Conservation (phyloP, 2,113 vertebrate species). For the Cyprinodon variegatus region DNA sequence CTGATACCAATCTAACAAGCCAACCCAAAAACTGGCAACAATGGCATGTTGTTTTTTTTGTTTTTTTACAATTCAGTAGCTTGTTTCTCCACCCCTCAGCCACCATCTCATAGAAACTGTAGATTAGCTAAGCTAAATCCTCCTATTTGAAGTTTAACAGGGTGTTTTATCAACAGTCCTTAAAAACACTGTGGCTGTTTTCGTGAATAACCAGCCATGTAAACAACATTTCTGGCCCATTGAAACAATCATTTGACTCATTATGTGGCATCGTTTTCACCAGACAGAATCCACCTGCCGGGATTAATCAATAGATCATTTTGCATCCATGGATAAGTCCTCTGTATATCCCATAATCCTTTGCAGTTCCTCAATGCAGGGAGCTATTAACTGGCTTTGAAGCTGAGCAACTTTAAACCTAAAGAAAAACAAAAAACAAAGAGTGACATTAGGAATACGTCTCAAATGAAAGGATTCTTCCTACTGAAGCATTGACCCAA, state of each 20-base stretch:
- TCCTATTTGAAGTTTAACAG: neutral
- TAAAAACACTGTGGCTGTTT: conserved; percentile 43
- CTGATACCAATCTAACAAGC: neutral
- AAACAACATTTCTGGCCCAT: conserved; percentile 13
- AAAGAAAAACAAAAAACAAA: neutral
- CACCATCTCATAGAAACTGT: too few species aligned
- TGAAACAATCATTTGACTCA: neutral
- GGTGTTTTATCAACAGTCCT: neutral
- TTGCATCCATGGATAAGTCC: conserved; percentile 36
- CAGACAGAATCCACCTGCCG: neutral
- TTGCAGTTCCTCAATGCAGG: conserved; percentile 71
- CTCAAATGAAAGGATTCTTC: neutral
- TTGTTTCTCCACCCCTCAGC: neutral
- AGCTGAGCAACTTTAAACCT: conserved; percentile 71
- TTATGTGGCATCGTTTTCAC: neutral
- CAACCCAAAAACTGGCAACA: neutral
- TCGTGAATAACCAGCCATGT: conserved; percentile 10
- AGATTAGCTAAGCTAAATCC: neutral
- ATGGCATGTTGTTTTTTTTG: neutral
- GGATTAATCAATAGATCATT: conserved; percentile 18
- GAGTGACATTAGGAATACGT: neutral
- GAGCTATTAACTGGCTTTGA: conserved; percentile 59
- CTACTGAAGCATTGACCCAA: neutral
- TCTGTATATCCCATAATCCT: conserved; percentile 57
- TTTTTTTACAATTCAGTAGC: conserved; percentile 2